Base-by-base conservation (phyloP, 1,140 invertebrate genomes). In the Drosophila watanabei region DNA sequence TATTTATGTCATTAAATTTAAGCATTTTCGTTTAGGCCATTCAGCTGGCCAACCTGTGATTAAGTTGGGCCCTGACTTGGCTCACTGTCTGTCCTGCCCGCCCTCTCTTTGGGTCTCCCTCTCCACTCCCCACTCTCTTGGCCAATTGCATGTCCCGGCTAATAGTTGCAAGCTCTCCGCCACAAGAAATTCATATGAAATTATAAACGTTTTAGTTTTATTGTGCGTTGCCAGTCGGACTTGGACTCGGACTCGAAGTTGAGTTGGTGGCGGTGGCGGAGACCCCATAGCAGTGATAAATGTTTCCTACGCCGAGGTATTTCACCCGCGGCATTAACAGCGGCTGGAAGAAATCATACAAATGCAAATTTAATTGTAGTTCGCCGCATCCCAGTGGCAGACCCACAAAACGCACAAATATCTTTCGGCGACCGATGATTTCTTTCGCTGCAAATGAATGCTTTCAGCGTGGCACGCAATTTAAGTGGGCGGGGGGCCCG, bases 1-100 rank as follows among this genome's bases (percentile, higher is more conserved):
- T 90, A 90, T 90, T 92, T 92, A 92, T 92, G 87, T 92, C 91
- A 92, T 92, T 92, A 92, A 92, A 92, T 92, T 92, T 92, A 92
- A 92, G 91, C 91, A 92, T 92, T 92, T 92, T 92, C 91, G 91
- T 92, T 92, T 92, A 92, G 91, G 80, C 91, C 87, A 92, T 91
- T 91, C 82, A 82, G 87, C 84, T 80, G 84, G 80, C 80, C 85
- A 92, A 79, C 90, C 90, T 92, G 82, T 92, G 83, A 92, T 92
- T 92, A 92, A 86, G 66, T 88, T 80, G 79, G 75, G 32, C 72
- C 61, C 71, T 63, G 75, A 77, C 71, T 77, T 33, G 45, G 58
- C 69, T 57, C 70, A 58, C 70, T 72, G 70, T 73, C 76, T 82
- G 69, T 63, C 70, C 59, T 10, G 37, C 39, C 56, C 43, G 71